Percentiles rank a stretch among this genome's conserved stretches.
Evolutionary conservation across 2,888 invertebrate genomes (phyloP).

Genomic region (Lamellibrachia satsuma): DNA sequence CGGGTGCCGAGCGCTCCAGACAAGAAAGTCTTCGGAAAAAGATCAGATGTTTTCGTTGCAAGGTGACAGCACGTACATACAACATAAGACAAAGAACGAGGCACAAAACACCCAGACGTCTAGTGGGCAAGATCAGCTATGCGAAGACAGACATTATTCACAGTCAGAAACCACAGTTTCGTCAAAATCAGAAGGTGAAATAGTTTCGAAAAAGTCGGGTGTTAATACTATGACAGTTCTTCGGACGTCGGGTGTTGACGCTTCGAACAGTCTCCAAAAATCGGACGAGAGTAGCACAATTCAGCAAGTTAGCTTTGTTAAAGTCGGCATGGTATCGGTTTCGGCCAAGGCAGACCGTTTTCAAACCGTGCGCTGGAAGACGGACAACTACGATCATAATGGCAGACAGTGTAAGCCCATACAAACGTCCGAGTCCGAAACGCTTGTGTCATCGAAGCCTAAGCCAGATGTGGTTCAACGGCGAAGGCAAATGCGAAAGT

Average conservation of each 20-base stretch:
- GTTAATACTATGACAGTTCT: no score
- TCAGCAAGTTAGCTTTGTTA: neutral
- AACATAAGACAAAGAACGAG: neutral
- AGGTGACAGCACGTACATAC: neutral
- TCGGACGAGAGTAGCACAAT: neutral
- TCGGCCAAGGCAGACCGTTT: neutral
- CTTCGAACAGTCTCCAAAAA: no score
- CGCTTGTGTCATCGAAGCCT: neutral
- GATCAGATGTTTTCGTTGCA: neutral
- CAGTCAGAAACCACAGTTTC: neutral
- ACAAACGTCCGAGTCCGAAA: neutral
- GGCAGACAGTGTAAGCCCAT: neutral
- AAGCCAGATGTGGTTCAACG: neutral
- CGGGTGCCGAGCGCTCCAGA: neutral
- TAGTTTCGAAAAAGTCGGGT: no score
- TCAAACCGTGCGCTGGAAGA: neutral
- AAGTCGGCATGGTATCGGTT: neutral
- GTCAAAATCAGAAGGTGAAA: neutral
- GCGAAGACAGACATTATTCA: neutral
- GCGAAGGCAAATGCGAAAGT: neutral
- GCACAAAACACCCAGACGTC: neutral
- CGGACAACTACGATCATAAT: neutral
- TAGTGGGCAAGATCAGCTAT: neutral
- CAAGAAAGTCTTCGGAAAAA: neutral
- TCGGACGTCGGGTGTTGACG: no score